Percentiles rank a stretch among this genome's conserved stretches.
Evolutionary conservation across 2,797 vertebrate genomes (phyloP).

Genomic region (Psittacula derbiana): DNA sequence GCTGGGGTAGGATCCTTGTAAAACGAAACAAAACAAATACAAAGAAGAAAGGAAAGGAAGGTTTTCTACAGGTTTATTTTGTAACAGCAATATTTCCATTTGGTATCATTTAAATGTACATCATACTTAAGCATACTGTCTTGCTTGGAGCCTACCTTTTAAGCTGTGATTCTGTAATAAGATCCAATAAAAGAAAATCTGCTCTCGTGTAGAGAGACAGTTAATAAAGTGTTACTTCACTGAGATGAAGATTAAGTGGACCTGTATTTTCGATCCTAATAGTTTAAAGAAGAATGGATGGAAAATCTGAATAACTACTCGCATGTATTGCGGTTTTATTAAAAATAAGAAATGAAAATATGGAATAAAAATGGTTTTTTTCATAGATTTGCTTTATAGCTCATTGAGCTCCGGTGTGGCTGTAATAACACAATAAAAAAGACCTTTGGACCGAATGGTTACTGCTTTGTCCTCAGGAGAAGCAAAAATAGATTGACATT

Average conservation of each 20-base stretch:
- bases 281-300: background rate
- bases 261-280: background rate
- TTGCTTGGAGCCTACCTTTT: background rate
- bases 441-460: conserved; percentile 49
- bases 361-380: background rate
- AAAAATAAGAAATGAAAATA: background rate
- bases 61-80: background rate
- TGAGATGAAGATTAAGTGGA: background rate
- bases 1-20: background rate
- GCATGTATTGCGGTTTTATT: background rate
- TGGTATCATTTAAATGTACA: background rate
- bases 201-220: background rate
- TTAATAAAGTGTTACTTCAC: background rate
- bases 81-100: background rate
- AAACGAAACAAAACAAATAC: background rate
- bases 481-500: background rate
- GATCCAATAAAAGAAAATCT: background rate
- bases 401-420: background rate
- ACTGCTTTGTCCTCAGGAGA: background rate
- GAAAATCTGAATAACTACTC: background rate
- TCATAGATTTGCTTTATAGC: background rate
- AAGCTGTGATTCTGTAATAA: background rate
- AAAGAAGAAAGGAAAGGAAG: background rate
- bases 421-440: background rate
- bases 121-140: background rate